Base-by-base conservation (phyloP, 2,113 vertebrate species). In the Prochilodus magdalenae region DNA sequence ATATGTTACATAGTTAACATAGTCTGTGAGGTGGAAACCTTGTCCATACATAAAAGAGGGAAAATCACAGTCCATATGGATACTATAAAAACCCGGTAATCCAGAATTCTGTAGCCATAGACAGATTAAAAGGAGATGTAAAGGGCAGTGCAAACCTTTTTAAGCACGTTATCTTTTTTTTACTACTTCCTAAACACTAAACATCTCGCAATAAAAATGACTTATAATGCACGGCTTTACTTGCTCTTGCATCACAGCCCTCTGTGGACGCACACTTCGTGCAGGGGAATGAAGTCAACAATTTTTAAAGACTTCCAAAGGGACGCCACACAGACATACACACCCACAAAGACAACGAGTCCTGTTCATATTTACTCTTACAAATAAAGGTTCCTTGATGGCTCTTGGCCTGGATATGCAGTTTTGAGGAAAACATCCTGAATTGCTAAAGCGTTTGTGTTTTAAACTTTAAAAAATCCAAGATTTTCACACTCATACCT, bases 131-230 rank as follows among this genome's bases (percentile, higher is more conserved):
- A 24, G 71, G 29, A 69, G 27, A 74, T 84, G 33, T 75, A 63
- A 55, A 47, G 81, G 73, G 27, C 26, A 14, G 40, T 49, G 51
- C 57, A 69, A 26, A 70, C 24, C 55, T 60, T 79, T n/a, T 44
- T 30, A n/a, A 79, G 47, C 73, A 29, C 57, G 75, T 55, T 30
- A 47, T 75, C 36, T 70, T 72, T 79, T 72, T 79, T 51, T 47
- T 33, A 70, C 53, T 80, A 33, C 62, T 86, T 76, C 53, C 26
- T 18, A 80, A 70, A 72, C 73, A 79, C 60, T 83, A 59, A 78
- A 63, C 59, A 36, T 53, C 74, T 80, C 76, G 18, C 76, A 82
- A 85, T 76, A 78, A 72, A 78, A 81, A 76, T 85, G 75, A 77
- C 49, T 78, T 75, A 73, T 55, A 70, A n/a, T 27, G 66, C 47